Evolutionary conservation across 2,888 invertebrate genomes (phyloP).

Genomic region (Xestoiulus laeticollis): DNA sequence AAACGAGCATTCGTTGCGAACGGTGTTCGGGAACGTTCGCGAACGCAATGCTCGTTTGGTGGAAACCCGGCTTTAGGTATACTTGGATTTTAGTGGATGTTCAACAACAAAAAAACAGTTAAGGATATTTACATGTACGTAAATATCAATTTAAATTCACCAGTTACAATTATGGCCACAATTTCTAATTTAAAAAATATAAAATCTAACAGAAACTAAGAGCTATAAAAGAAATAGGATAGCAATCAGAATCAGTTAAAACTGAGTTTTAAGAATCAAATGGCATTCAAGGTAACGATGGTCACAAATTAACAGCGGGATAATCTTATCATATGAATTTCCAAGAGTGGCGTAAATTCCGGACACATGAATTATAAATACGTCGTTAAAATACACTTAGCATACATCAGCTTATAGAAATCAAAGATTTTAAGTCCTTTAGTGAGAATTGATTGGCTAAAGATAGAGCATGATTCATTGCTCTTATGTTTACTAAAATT

Average conservation of each 20-base stretch:
- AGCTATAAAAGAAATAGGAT: neutral
- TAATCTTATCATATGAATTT: neutral
- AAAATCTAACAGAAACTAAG: neutral
- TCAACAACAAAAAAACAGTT: neutral
- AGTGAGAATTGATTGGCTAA: conserved; percentile 54
- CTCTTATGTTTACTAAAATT: conserved; percentile 55
- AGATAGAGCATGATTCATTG: conserved; percentile 54
- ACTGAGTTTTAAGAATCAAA: neutral
- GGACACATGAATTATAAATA: neutral
- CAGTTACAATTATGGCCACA: neutral
- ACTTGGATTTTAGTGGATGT: neutral
- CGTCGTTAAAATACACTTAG: neutral
- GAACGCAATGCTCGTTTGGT: too few species aligned
- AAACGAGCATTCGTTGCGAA: too few species aligned
- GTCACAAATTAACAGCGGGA: neutral
- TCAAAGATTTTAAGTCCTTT: conserved; percentile 53
- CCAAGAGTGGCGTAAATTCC: too few species aligned
- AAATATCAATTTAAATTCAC: neutral
- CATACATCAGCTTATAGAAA: neutral
- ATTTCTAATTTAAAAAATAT: neutral
- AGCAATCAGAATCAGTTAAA: neutral
- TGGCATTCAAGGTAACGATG: neutral
- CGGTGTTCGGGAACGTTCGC: too few species aligned
- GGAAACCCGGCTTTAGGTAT: too few species aligned
- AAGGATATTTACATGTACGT: neutral